These are phyloP conservation scores for Rhagonycha lutea DNA, from an alignment of 2,888 invertebrate species.

Conservation along the genomic window DNA sequence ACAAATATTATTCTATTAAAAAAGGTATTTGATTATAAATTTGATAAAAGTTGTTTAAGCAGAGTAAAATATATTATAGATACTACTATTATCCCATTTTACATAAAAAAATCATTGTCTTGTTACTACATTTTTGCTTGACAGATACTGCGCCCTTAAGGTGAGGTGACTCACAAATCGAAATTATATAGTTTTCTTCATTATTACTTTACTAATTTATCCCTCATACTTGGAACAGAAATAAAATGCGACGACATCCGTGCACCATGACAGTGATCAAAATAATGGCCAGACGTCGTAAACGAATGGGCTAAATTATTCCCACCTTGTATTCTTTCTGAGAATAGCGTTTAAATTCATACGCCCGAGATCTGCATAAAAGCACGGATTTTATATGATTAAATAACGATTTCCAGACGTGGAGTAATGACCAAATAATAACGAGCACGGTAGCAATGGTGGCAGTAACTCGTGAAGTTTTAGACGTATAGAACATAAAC, in stretches of 20 bases:
- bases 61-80: too few relatives aligned
- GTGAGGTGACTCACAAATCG: too few relatives aligned
- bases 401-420: conserved; percentile 40
- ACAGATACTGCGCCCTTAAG: too few relatives aligned
- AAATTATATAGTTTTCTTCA: too few relatives aligned
- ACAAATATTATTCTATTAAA: too few relatives aligned
- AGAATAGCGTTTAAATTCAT: neutral
- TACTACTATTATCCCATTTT: too few relatives aligned
- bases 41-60: too few relatives aligned
- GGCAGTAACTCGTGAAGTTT: conserved; percentile 41
- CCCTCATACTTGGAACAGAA: too few relatives aligned
- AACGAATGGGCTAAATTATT: neutral
- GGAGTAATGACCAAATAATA: conserved; percentile 44
- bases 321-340: neutral
- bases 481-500: conserved; percentile 42
- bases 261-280: neutral
- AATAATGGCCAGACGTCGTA: neutral
- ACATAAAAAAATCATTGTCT: too few relatives aligned
- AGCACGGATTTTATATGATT: conserved; percentile 32
- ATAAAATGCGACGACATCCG: neutral
- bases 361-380: neutral
- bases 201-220: too few relatives aligned
- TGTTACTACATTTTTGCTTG: too few relatives aligned
- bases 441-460: conserved; percentile 41
- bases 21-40: too few relatives aligned